phyloP scores from a whole-genome alignment of 2,888 invertebrate genomes.

The Emmelina monodactyla region DNA sequence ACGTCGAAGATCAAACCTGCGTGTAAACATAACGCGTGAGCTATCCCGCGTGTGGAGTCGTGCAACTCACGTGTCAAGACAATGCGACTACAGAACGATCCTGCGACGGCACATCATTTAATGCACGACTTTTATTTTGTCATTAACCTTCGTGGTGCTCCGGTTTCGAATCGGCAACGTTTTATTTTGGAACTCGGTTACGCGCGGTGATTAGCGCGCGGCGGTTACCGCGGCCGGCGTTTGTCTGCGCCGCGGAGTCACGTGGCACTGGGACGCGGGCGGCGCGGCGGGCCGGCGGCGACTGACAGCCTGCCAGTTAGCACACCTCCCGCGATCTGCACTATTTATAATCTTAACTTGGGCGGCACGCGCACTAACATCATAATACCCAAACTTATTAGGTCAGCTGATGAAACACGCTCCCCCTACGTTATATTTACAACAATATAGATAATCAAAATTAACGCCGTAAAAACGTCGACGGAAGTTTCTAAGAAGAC shows the following conservation, averaged over 20 bases:
- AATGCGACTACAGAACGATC: slow-evolving; percentile 24
- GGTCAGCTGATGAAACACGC: slow-evolving; percentile 47
- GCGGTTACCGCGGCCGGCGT: slow-evolving; percentile 24
- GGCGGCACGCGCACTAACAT: slow-evolving; percentile 45
- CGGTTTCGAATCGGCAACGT: slow-evolving; percentile 58
- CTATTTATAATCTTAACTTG: slow-evolving; percentile 62
- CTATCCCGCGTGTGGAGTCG: slow-evolving; percentile 7
- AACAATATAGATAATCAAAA: slow-evolving; percentile 24
- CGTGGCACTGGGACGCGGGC: slow-evolving; percentile 23
- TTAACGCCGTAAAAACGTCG: slow-evolving; percentile 20
- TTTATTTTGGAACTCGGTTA: slow-evolving; percentile 61
- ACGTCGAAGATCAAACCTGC: too few species aligned
- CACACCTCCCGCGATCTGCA: slow-evolving; percentile 55
- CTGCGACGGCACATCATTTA: slow-evolving; percentile 40
- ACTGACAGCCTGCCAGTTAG: slow-evolving; percentile 44
- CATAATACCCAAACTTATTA: slow-evolving; percentile 55
- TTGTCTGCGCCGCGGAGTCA: slow-evolving; percentile 25
- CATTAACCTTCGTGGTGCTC: slow-evolving; percentile 63
- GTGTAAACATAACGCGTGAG: too few species aligned
- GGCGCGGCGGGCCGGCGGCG: slow-evolving; percentile 48
- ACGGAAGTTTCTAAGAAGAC: slow-evolving; percentile 14
- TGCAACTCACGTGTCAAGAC: slow-evolving; percentile 33
- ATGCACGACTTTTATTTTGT: slow-evolving; percentile 59
- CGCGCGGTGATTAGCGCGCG: slow-evolving; percentile 36
- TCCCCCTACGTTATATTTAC: slow-evolving; percentile 17